phyloP scores from a whole-genome alignment of 2,888 invertebrate genomes.

The Mallateleia sp. region DNA sequence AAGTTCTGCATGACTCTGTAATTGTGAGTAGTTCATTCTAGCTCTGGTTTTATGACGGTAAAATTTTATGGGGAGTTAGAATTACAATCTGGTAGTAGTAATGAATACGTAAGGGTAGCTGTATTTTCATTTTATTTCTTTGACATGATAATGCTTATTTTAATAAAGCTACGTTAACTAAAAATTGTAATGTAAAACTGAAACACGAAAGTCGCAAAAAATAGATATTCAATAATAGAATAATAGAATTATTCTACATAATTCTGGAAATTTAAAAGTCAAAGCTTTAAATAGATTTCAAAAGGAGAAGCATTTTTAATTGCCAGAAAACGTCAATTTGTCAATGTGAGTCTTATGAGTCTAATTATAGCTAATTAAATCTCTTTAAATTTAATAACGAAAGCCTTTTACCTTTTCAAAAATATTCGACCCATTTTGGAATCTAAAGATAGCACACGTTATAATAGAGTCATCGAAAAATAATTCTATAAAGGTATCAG shows the following conservation, averaged over 20 bases:
- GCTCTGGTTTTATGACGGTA: too few species aligned
- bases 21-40: too few species aligned
- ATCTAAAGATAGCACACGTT: background rate
- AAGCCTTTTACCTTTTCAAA: background rate
- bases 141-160: too few species aligned
- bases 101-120: too few species aligned
- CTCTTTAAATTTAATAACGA: background rate
- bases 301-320: background rate
- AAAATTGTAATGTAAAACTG: conserved; percentile 37
- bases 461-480: conserved; percentile 21
- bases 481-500: conserved; percentile 25
- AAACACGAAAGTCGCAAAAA: background rate
- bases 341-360: too few species aligned
- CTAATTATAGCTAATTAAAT: too few species aligned
- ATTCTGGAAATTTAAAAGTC: conserved; percentile 17
- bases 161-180: too few species aligned
- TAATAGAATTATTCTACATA: conserved; percentile 12
- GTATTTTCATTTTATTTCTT: too few species aligned
- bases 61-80: too few species aligned
- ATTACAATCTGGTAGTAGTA: too few species aligned
- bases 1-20: too few species aligned
- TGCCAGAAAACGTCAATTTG: background rate
- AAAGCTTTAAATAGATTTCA: conserved; percentile 11
- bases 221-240: too few species aligned
- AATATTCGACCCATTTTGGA: background rate